Percentiles rank a stretch among this genome's conserved stretches.
These are phyloP conservation scores for Hippoglossus stenolepis DNA, from an alignment of 2,113 vertebrate species.

Conservation along the genomic window DNA sequence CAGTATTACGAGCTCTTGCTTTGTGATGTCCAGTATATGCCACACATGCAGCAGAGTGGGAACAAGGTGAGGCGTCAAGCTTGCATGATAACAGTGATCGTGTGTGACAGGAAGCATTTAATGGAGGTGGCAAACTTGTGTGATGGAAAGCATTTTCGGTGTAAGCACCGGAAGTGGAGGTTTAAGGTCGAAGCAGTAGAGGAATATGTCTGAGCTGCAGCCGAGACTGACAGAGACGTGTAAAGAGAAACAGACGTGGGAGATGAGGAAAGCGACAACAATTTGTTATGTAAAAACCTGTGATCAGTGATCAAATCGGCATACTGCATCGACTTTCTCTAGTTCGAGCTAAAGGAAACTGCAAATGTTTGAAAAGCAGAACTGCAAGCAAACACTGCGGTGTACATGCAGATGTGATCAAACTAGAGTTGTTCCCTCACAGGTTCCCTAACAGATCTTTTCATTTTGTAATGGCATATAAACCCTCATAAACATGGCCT, in stretches of 20 bases:
- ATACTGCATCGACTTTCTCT: neutral
- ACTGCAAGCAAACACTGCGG: neutral
- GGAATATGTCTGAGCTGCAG: no score
- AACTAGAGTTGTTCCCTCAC: neutral
- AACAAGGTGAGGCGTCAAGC: neutral
- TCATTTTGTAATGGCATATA: neutral
- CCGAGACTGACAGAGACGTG: no score
- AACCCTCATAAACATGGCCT: neutral
- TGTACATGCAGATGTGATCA: neutral
- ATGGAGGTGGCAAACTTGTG: neutral
- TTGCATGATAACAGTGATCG: neutral
- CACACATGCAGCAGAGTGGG: neutral
- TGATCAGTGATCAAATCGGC: neutral
- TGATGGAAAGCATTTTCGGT: no score
- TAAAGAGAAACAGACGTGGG: neutral
- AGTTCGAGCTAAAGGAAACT: neutral
- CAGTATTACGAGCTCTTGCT: no score
- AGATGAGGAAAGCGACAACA: neutral
- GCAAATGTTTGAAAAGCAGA: neutral
- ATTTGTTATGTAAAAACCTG: no score
- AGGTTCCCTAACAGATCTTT: neutral
- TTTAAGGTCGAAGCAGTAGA: no score
- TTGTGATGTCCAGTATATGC: no score
- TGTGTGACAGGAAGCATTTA: slow-evolving; percentile 51
- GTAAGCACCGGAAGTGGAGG: no score